Evolutionary conservation across 2,113 vertebrate genomes (phyloP), one percentile per base, ranked within the genome.

Genomic region (Podarcis cretensis): DNA sequence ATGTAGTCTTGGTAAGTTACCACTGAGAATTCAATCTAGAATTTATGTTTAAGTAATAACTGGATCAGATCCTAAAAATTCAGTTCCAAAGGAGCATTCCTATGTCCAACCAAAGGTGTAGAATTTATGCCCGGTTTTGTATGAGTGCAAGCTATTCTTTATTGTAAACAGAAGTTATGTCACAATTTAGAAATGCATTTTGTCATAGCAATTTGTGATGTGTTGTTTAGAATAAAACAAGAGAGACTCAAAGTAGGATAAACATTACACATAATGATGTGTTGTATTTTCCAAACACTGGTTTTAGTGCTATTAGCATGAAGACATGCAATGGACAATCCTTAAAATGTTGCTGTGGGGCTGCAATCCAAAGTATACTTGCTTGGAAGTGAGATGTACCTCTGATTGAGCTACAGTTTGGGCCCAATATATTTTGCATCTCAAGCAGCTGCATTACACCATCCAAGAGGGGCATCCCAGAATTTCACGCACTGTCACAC

Each of bases 11-110:
- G 66, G 65, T 14, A 80, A 73, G 66, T 87, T 81, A 69, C n/a
- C 66, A 81, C 63, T 73, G 35, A 25, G 27, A 87, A 71, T 6
- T 81, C 43, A 81, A 80, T n/a, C 23, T 6, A 57, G 13, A 43
- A 54, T 35, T 14, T 59, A 54, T 69, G 18, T 73, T 81, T 80
- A 87, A 87, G 35, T 87, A 71, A 87, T 87, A 87, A 81, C 21
- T 30, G 65, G 35, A 80, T 68, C 21, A 8, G 23, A 37, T 81
- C 65, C 71, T 57, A 57, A 37, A 66, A 79, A 87, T 71, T 30
- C 77, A 71, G 12, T 81, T 59, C 68, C 37, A 66, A 68, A 83
- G 65, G 37, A 4, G 48, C 48, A 54, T 54, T 54, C 48, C 2
- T 54, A 35, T 37, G 35, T 12, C 74, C 2, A 40, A 76, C 32